phyloP scores from a whole-genome alignment of 2,113 vertebrate genomes.

The Macquaria australasica region DNA sequence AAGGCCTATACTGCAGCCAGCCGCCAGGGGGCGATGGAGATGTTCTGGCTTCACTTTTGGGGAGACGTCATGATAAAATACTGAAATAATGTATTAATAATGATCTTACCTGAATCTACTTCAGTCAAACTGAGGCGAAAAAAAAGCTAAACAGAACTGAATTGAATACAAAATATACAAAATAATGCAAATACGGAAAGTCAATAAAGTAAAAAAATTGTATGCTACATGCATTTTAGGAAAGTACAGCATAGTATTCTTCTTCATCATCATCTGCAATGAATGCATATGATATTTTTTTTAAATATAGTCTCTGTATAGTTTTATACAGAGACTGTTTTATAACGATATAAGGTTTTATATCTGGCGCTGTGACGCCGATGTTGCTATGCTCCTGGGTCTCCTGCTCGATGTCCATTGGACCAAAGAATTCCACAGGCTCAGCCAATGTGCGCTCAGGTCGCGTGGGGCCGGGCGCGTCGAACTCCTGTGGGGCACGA shows the following conservation, averaged over 20 bases:
- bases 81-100: too few relatives aligned
- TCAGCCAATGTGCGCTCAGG: slow-evolving; percentile 60
- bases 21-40: too few relatives aligned
- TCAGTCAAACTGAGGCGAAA: not conserved
- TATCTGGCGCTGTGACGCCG: not conserved
- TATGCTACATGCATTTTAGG: not conserved
- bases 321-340: too few relatives aligned
- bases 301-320: too few relatives aligned
- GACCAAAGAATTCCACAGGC: slow-evolving; percentile 3
- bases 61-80: too few relatives aligned
- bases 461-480: slow-evolving; percentile 18
- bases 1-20: too few relatives aligned
- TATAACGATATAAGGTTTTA: too few relatives aligned
- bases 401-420: slow-evolving; percentile 62
- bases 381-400: slow-evolving; percentile 50
- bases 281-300: not conserved
- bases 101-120: not conserved
- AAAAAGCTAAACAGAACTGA: not conserved
- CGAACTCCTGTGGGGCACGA: not conserved
- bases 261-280: not conserved
- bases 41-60: too few relatives aligned
- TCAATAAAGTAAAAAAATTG: too few relatives aligned
- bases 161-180: not conserved
- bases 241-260: too few relatives aligned
- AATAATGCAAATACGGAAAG: not conserved